Base-by-base conservation (phyloP, 2,113 vertebrate species). In the Syngnathoides biaculeatus region DNA sequence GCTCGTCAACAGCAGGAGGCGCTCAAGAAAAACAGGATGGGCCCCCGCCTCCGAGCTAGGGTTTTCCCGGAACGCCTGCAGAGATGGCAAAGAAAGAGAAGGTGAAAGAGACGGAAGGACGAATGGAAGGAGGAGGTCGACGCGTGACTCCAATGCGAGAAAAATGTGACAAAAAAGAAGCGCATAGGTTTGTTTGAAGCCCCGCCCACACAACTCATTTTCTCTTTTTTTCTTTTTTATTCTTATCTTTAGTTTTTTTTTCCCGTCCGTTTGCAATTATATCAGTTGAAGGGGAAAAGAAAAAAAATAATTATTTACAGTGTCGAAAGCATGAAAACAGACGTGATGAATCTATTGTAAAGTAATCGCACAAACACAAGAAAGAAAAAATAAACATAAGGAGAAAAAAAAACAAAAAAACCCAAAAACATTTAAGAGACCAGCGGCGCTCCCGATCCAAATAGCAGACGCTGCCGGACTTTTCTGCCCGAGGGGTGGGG, bases 251-350 rank as follows among this genome's bases (percentile, higher is more conserved):
- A 72, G 68, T 68, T 77, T 81, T 86, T 83, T 57, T 87, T 88
- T 89, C 75, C 60, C 60, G 40, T 84, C 81, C 61, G 74, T 91
- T 91, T 89, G 87, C 88, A 92, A 88, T 90, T 89, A 90, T 90
- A 92, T 91, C 89, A 86, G 83, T 83, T 92, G 84, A 87, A 86
- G 82, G 87, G 82, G 79, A 74, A 76, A 77, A 78, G 47, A 67
- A 72, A 82, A 82, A 86, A 80, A 85, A 95, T 90, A 94, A 94
- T 93, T 99, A 99, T 98, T 98, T 98, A 99, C 96, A 99, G 95
- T 98, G 95, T 89, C 95, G 94, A 97, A 97, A 96, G 94, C 94
- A 97, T 94, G 94, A 96, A 79, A 95, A 98, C 93, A 95, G 94
- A 96, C 92, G 92, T 96, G 92, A 94, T 86, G 86, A 94, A 94